Conservation (phyloP, 2,888 invertebrate species). For the Calameuta filiformis region DNA sequence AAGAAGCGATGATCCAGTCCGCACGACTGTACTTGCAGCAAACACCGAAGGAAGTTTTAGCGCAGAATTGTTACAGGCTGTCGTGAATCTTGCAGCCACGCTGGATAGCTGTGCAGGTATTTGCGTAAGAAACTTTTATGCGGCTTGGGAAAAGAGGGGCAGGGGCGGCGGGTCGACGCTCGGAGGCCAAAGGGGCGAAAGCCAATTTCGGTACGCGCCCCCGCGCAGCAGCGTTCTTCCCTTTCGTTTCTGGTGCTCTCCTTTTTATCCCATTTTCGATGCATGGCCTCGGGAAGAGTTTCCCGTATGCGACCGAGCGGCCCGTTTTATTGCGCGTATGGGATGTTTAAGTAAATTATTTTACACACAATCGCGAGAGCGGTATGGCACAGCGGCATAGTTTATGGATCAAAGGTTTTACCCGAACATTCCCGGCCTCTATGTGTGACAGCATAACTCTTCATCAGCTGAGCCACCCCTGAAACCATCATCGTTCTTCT, state of each 20-base stretch:
- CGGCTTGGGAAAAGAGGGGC: slow-evolving; percentile 1
- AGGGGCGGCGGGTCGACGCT: not conserved
- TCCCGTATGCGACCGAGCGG: slow-evolving; percentile 14
- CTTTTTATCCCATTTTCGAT: slow-evolving; percentile 16
- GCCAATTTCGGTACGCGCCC: slow-evolving; percentile 21
- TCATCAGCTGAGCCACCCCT: slow-evolving; percentile 24
- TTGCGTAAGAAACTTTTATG: slow-evolving; percentile 30
- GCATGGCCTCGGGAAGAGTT: slow-evolving; percentile 10
- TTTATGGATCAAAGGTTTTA: slow-evolving; percentile 46
- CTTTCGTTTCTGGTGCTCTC: slow-evolving; percentile 13
- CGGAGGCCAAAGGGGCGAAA: slow-evolving; percentile 16
- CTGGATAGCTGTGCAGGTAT: slow-evolving; percentile 10
- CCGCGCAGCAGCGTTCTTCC: not conserved
- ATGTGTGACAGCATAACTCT: slow-evolving; percentile 28
- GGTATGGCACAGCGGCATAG: slow-evolving; percentile 45
- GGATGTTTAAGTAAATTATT: slow-evolving; percentile 49
- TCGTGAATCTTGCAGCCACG: slow-evolving; percentile 25
- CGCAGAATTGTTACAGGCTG: slow-evolving; percentile 15
- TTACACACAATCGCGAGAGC: slow-evolving; percentile 41
- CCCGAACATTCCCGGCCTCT: slow-evolving; percentile 38
- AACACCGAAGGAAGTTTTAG: slow-evolving; percentile 1
- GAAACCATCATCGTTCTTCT: slow-evolving; percentile 15
- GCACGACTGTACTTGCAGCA: slow-evolving; percentile 10
- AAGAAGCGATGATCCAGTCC: not conserved
- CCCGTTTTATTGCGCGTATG: slow-evolving; percentile 40